Conservation (phyloP, 1,140 invertebrate species). For the Cryptotermes secundus region DNA sequence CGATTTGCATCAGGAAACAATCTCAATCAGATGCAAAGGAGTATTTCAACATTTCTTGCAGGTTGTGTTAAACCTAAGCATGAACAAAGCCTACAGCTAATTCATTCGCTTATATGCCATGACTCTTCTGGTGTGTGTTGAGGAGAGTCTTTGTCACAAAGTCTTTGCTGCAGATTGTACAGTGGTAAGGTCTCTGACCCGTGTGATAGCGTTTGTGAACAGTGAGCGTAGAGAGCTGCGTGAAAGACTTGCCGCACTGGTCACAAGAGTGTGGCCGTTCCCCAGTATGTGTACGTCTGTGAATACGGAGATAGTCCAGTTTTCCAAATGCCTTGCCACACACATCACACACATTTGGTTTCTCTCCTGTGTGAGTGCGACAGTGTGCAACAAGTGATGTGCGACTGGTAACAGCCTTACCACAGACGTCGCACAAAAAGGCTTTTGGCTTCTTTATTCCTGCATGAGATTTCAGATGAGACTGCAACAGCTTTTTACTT, state of each 20-base stretch:
- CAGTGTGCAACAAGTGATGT: slow-evolving; percentile 59
- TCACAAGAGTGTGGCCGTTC: slow-evolving; percentile 58
- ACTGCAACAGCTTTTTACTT: not conserved
- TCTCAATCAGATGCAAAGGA: too few relatives aligned
- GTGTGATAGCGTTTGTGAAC: slow-evolving; percentile 59
- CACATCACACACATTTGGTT: slow-evolving; percentile 62
- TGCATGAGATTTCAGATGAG: slow-evolving; percentile 50
- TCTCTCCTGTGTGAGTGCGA: slow-evolving; percentile 66
- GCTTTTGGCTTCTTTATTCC: not conserved
- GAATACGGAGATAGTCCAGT: slow-evolving; percentile 42
- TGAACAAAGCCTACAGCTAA: not conserved
- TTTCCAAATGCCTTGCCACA: slow-evolving; percentile 58
- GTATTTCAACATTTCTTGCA: too few relatives aligned
- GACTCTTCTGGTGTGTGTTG: slow-evolving; percentile 50
- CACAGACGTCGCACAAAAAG: slow-evolving; percentile 45
- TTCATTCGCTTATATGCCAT: slow-evolving; percentile 37
- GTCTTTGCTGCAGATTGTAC: slow-evolving; percentile 55
- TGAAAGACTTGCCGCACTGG: slow-evolving; percentile 52
- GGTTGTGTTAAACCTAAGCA: too few relatives aligned
- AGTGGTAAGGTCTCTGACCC: slow-evolving; percentile 56
- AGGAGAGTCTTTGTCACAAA: slow-evolving; percentile 58
- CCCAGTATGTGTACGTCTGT: slow-evolving; percentile 68
- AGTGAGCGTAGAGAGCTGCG: slow-evolving; percentile 56
- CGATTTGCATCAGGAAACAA: not conserved
- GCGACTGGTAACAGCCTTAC: slow-evolving; percentile 50